Evolutionary conservation across 1,140 invertebrate species (phyloP).

Genomic region (Eurytemora carolleeae): DNA sequence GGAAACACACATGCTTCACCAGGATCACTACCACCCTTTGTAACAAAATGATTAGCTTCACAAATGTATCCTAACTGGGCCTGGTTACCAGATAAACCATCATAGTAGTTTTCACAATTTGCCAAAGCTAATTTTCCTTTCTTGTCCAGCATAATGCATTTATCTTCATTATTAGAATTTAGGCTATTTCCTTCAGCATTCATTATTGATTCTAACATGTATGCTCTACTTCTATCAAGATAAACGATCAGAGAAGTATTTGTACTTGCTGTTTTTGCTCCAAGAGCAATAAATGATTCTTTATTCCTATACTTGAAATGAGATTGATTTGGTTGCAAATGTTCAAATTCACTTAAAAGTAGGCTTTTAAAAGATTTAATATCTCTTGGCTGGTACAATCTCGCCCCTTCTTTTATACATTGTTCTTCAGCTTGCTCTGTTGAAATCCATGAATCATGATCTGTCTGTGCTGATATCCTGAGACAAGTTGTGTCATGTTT

Average conservation of each 20-base stretch:
- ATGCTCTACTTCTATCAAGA: neutral
- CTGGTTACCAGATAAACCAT: neutral
- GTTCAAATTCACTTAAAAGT: neutral
- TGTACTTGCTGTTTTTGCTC: neutral
- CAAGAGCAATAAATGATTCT: neutral
- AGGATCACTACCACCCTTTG: neutral
- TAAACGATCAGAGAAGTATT: neutral
- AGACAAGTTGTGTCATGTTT: neutral
- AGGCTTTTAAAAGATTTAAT: neutral
- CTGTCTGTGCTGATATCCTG: neutral
- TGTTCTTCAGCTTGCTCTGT: neutral
- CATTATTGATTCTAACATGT: neutral
- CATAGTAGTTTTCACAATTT: no score
- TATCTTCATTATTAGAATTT: neutral
- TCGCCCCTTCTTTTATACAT: neutral
- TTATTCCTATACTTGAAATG: neutral
- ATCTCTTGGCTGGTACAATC: neutral
- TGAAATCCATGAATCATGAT: neutral
- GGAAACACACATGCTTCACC: neutral
- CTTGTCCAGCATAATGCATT: neutral
- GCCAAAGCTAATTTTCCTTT: neutral
- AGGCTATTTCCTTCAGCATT: neutral
- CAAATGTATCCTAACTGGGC: neutral
- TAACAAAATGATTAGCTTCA: neutral
- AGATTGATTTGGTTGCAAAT: neutral